These are phyloP conservation scores for Pteromalus puparum DNA, from an alignment of 1,140 invertebrate genomes.

Conservation along the genomic window DNA sequence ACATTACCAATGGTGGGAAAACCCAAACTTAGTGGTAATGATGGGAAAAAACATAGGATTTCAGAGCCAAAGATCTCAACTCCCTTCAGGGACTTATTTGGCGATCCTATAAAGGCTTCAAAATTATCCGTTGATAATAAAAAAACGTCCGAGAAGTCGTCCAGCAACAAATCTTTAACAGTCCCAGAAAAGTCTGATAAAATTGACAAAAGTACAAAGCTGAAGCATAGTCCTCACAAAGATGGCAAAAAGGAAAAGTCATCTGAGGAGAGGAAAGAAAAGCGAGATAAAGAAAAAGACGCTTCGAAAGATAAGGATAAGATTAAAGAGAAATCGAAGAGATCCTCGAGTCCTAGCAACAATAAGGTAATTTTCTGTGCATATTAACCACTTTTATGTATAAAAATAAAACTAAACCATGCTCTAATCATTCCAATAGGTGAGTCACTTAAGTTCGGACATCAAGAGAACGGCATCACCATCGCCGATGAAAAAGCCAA, in stretches of 20 bases:
- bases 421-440: slow-evolving; percentile 8
- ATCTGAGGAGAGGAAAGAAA: slow-evolving; percentile 78
- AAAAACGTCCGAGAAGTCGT: slow-evolving; percentile 65
- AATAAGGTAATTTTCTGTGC: slow-evolving; percentile 55
- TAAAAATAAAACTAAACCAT: not conserved
- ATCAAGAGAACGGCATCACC: slow-evolving; percentile 64
- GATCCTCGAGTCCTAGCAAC: slow-evolving; percentile 75
- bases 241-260: slow-evolving; percentile 77
- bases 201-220: slow-evolving; percentile 79
- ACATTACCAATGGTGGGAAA: slow-evolving; percentile 78
- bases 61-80: slow-evolving; percentile 79
- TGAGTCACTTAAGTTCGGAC: slow-evolving; percentile 64
- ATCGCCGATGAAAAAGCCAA: slow-evolving; percentile 61
- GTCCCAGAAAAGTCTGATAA: slow-evolving; percentile 77
- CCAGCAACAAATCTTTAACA: slow-evolving; percentile 69
- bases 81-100: slow-evolving; percentile 87
- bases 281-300: slow-evolving; percentile 80
- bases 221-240: slow-evolving; percentile 76
- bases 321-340: slow-evolving; percentile 80
- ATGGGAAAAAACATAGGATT: slow-evolving; percentile 78
- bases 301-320: slow-evolving; percentile 79
- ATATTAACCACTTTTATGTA: not conserved
- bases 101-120: slow-evolving; percentile 83
- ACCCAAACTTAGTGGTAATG: slow-evolving; percentile 80
- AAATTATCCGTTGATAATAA: slow-evolving; percentile 80